Evolutionary conservation across 2,113 vertebrate genomes (phyloP).

Genomic region (Labeo catla): DNA sequence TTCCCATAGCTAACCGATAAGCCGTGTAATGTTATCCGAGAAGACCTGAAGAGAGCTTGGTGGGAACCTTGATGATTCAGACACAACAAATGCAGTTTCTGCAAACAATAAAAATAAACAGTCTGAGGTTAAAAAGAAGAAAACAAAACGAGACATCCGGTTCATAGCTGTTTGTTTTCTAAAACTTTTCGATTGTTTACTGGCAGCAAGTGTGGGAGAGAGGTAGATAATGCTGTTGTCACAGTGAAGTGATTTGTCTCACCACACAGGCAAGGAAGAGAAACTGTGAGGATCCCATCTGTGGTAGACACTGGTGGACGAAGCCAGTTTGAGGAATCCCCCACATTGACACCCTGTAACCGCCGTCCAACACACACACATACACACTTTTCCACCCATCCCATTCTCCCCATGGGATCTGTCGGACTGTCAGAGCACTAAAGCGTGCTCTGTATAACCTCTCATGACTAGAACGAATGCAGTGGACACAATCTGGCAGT

Average conservation of each 20-base stretch:
- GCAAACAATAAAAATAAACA: background rate
- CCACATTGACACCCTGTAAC: background rate
- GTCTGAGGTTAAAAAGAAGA: background rate
- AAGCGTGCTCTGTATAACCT: conserved; percentile 2
- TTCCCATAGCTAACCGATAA: conserved; percentile 37
- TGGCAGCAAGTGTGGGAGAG: conserved; percentile 36
- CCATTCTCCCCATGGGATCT: background rate
- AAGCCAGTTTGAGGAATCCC: conserved; percentile 20
- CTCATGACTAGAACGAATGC: conserved; percentile 38
- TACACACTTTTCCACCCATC: conserved; percentile 9
- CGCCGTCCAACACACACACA: background rate
- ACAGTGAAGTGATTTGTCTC: conserved; percentile 70
- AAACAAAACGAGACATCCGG: background rate
- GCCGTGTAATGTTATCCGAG: background rate
- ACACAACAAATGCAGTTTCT: background rate
- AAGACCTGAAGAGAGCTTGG: background rate
- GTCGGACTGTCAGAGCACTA: conserved; percentile 2
- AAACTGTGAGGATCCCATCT: background rate
- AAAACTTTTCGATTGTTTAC: background rate
- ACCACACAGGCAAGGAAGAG: conserved; percentile 27
- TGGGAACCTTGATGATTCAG: background rate
- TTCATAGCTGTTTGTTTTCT: background rate
- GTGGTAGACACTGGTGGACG: conserved; percentile 14
- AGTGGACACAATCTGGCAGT: conserved; percentile 41
- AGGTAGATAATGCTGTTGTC: conserved; percentile 66